Base-by-base conservation (phyloP, 1,140 invertebrate species). In the Aethina tumida region DNA sequence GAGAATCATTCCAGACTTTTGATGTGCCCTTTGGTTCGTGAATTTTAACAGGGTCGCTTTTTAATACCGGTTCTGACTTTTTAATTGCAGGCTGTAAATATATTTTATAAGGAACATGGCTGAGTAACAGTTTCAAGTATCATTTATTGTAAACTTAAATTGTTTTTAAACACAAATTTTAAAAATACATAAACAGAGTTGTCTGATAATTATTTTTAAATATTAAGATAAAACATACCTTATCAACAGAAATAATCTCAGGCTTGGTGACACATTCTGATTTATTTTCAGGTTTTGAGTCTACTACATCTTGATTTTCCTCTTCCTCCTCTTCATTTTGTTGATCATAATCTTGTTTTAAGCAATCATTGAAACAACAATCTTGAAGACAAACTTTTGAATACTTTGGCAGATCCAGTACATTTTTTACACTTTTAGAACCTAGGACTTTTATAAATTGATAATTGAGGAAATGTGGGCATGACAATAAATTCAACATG, bases 1-100 rank as follows among this genome's bases (percentile, higher is more conserved):
- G 59, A 21, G 70, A 67, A 12, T 68, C 68, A 34, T 68, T 64
- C 69, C 70, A 74, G 1, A 69, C 72, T 53, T 69, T 71, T 2
- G 66, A 64, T 41, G 62, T 65, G 27, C 45, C 44, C 37, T 47
- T 53, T 5, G 58, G 40, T 34, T 56, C 53, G 45, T 59, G 50
- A 33, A 62, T 56, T 44, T 56, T 60, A 14, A 62, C 55, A 38
- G 52, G 43, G 25, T 53, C 43, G 12, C 33, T 52, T 7, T 38
- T n/a, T n/a, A n/a, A n/a, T n/a, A n/a, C n/a, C 39, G 4, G 25
- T 9, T 42, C 40, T 49, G 17, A 9, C 15, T 35, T 17, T 7
- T 27, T 21, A 4, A 21, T 40, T 35, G 9, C 27, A 22, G 13
- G 24, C 42, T 32, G 20, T 14, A 21, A 18, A 15, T n/a, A 31